A percentile compares a stretch with the other conserved stretches of the same genome.
Conservation (phyloP, 2,888 invertebrate genomes). For the Folsomia candida region DNA sequence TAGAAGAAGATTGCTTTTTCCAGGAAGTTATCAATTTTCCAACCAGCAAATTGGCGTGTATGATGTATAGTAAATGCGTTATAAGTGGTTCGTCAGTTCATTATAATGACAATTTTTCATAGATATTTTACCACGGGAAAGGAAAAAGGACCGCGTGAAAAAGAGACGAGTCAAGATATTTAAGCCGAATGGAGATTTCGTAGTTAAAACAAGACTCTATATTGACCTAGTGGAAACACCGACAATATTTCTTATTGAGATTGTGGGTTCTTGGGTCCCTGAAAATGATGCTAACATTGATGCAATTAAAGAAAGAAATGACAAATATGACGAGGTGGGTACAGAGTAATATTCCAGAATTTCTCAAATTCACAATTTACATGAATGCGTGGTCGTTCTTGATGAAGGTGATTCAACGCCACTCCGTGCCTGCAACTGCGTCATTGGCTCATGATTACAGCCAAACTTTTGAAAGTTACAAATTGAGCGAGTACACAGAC, state of each 20-base stretch:
- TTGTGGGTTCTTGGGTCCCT: slow-evolving; percentile 37
- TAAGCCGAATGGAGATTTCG: slow-evolving; percentile 40
- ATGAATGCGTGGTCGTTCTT: too few relatives aligned
- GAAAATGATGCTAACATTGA: slow-evolving; percentile 28
- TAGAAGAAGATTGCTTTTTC: slow-evolving; percentile 48
- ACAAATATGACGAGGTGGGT: slow-evolving; percentile 29
- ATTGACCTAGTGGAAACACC: slow-evolving; percentile 40
- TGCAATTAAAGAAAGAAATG: slow-evolving; percentile 26
- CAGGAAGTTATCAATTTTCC: slow-evolving; percentile 35
- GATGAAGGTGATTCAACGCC: slow-evolving; percentile 43
- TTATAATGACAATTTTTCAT: slow-evolving; percentile 10
- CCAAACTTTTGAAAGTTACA: slow-evolving; percentile 35
- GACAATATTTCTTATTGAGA: slow-evolving; percentile 37
- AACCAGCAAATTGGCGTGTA: slow-evolving; percentile 37
- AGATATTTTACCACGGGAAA: slow-evolving; percentile 39
- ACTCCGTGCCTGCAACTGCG: slow-evolving; percentile 30
- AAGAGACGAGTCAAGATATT: slow-evolving; percentile 40
- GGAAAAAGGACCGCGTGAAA: slow-evolving; percentile 29
- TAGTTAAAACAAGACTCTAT: slow-evolving; percentile 33
- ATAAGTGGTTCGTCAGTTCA: neutral
- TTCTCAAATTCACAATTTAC: too few relatives aligned
- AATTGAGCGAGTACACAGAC: slow-evolving; percentile 30
- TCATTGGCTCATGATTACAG: slow-evolving; percentile 39
- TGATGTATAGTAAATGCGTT: neutral
- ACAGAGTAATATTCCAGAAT: slow-evolving; percentile 15